phyloP scores from a whole-genome alignment of 2,888 invertebrate genomes.

The Apeira syringaria region DNA sequence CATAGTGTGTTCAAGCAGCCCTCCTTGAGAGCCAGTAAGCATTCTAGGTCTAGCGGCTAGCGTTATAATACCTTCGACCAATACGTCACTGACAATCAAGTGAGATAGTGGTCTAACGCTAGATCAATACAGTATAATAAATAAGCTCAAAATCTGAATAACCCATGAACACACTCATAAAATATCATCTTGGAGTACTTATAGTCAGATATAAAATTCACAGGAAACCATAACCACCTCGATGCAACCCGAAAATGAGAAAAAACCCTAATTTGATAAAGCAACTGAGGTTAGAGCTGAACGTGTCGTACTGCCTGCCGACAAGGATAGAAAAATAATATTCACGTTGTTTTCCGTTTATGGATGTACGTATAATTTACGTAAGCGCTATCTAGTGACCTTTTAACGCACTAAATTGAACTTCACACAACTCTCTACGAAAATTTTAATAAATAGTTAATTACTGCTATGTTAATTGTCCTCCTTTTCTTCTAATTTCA shows the following conservation, averaged over 20 bases:
- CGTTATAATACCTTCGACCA: too few species aligned
- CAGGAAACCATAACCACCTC: constrained; percentile 13
- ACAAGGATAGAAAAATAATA: constrained; percentile 22
- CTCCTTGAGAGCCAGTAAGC: too few species aligned
- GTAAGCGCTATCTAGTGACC: constrained; percentile 49
- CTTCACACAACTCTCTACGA: background rate
- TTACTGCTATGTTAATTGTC: background rate
- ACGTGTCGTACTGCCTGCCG: too few species aligned
- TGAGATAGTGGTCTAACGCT: too few species aligned
- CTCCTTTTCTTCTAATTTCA: too few species aligned
- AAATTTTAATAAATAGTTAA: background rate
- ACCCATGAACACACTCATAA: too few species aligned
- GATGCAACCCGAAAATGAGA: constrained; percentile 21
- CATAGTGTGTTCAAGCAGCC: too few species aligned
- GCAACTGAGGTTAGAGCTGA: constrained; percentile 9
- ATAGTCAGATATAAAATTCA: background rate
- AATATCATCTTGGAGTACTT: background rate
- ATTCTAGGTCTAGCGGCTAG: too few species aligned
- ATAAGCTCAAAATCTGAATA: too few species aligned
- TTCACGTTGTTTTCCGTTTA: constrained; percentile 13
- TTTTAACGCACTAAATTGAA: constrained; percentile 24
- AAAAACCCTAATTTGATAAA: constrained; percentile 25
- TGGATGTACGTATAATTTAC: constrained; percentile 12
- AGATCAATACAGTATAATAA: too few species aligned
- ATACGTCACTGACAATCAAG: too few species aligned